Conservation (phyloP, 2,888 invertebrate species). For the Lacanobia oleracea region DNA sequence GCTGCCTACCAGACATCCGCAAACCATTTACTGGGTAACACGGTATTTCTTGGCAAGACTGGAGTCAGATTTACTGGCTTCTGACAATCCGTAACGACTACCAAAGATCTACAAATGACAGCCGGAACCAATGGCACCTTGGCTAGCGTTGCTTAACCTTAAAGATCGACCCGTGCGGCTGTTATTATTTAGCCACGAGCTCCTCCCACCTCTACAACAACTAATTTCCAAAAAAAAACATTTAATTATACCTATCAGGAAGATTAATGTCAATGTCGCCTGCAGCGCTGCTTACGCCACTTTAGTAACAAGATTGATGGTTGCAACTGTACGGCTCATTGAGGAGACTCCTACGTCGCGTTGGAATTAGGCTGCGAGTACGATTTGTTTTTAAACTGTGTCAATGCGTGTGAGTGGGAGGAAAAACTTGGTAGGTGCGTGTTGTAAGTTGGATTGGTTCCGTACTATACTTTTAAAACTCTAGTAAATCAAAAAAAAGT, state of each 20-base stretch:
- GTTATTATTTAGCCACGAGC: too few species aligned
- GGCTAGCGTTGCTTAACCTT: too few species aligned
- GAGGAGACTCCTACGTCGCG: conserved; percentile 49
- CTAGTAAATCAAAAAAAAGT: too few species aligned
- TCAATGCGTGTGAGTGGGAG: conserved; percentile 50
- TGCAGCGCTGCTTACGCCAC: conserved; percentile 33
- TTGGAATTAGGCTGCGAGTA: conserved; percentile 38
- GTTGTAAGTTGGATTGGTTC: background rate
- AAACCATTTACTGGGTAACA: too few species aligned
- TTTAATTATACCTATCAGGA: conserved; percentile 10
- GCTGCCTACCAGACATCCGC: too few species aligned
- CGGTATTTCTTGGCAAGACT: too few species aligned
- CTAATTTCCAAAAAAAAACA: conserved; percentile 32
- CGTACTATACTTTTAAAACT: background rate
- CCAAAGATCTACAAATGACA: too few species aligned
- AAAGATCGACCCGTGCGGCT: too few species aligned
- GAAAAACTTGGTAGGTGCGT: background rate
- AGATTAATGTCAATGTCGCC: conserved; percentile 49
- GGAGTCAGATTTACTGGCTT: too few species aligned
- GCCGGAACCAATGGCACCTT: too few species aligned
- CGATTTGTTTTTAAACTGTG: conserved; percentile 49
- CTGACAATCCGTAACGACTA: too few species aligned
- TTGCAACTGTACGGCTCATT: conserved; percentile 46
- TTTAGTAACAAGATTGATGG: conserved; percentile 53
- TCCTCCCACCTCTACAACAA: too few species aligned